These are phyloP conservation scores for Oreamnos americanus DNA, from an alignment of 2,113 vertebrate genomes.

Conservation along the genomic window DNA sequence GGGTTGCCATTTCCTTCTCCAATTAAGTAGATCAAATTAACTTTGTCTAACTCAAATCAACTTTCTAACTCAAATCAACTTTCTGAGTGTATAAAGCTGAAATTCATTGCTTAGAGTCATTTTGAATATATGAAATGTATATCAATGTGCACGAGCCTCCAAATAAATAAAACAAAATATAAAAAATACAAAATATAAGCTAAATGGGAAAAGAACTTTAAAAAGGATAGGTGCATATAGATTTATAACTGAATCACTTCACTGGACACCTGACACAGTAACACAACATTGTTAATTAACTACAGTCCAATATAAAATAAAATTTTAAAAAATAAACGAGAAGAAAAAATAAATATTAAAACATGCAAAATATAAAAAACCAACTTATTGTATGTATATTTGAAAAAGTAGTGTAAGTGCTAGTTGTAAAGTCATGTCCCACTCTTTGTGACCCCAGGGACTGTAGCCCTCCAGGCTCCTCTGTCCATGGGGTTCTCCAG, in stretches of 20 bases:
- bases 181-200: neutral
- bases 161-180: neutral
- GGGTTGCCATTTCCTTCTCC: too few species aligned
- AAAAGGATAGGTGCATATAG: neutral
- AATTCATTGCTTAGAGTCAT: neutral
- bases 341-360: neutral
- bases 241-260: neutral
- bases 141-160: fast-evolving
- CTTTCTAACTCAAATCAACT: neutral
- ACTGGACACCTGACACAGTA: neutral
- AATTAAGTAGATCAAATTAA: neutral
- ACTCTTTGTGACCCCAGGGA: neutral
- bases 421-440: fast-evolving
- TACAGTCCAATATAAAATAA: neutral
- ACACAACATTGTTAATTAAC: neutral
- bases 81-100: neutral
- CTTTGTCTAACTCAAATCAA: neutral
- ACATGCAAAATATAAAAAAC: neutral
- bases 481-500: neutral
- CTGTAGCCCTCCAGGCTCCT: neutral
- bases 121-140: neutral
- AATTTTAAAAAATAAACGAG: fast-evolving
- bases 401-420: neutral
- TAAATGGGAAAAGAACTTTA: neutral
- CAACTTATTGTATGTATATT: neutral